phyloP scores from a whole-genome alignment of 35 echinoderm and acorn worm genomes.

The Heliocidaris tuberculata region DNA sequence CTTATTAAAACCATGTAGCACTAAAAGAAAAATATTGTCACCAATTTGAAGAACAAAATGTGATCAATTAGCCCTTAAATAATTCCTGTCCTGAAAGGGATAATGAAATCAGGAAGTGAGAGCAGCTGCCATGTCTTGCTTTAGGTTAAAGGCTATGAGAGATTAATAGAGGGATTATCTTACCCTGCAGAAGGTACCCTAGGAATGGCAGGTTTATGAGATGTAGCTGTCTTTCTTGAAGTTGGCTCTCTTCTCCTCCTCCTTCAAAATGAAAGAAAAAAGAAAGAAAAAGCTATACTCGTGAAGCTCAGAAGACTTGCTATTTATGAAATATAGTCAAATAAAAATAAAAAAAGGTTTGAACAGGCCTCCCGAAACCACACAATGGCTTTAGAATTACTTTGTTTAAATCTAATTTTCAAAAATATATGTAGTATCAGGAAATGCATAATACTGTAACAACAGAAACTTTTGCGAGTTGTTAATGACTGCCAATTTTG shows the following conservation, averaged over 20 bases:
- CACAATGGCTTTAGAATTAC: background rate
- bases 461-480: no score
- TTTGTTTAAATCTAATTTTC: background rate
- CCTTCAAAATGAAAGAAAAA: background rate
- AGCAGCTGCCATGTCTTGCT: no score
- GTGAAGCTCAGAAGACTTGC: background rate
- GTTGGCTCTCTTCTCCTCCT: constrained; percentile 5
- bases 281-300: background rate
- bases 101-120: no score
- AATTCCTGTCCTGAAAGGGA: no score
- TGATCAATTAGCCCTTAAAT: no score
- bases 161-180: background rate
- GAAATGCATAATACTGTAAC: background rate
- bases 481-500: no score
- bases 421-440: background rate
- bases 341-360: background rate
- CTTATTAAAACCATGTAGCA: no score
- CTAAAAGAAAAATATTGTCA: no score
- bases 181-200: constrained; percentile 17
- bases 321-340: background rate
- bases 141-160: no score
- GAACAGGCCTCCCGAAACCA: no score
- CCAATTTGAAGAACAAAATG: no score
- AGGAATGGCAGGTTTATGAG: background rate
- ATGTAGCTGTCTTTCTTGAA: background rate